Evolutionary conservation across 2,888 invertebrate genomes (phyloP).

Genomic region (Latrodectus elegans): DNA sequence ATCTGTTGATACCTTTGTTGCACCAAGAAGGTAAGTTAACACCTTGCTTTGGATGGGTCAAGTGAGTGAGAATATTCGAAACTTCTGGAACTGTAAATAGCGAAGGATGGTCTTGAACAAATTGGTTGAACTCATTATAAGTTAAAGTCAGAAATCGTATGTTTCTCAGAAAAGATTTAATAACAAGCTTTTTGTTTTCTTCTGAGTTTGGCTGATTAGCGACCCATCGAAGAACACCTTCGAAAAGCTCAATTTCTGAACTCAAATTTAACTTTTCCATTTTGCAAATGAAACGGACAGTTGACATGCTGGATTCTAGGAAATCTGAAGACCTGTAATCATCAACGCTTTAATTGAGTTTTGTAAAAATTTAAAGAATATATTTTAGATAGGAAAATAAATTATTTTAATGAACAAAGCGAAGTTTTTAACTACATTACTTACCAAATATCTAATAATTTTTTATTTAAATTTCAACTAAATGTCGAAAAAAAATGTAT

Average conservation of each 20-base stretch:
- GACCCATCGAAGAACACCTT: constrained; percentile 22
- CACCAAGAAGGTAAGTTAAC: constrained; percentile 37
- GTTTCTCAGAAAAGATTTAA: constrained; percentile 27
- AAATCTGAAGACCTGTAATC: constrained; percentile 31
- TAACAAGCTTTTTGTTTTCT: background rate
- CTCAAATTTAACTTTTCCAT: constrained; percentile 20
- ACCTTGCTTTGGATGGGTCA: background rate
- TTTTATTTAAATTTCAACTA: no score
- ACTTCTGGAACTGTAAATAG: constrained; percentile 31
- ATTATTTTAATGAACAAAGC: no score
- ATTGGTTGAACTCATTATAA: background rate
- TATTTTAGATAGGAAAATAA: no score
- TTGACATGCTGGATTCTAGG: background rate
- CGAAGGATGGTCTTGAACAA: constrained; percentile 21
- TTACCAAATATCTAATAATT: no score
- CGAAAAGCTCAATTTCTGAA: constrained; percentile 34
- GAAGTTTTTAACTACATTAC: no score
- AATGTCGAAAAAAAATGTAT: no score
- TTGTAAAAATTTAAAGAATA: no score
- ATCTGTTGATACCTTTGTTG: constrained; percentile 35
- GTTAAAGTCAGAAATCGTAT: constrained; percentile 34
- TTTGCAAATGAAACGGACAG: constrained; percentile 35
- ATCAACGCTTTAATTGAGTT: no score
- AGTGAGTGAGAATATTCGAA: constrained; percentile 21
- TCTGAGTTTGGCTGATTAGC: background rate